Evolutionary conservation across 2,797 vertebrate genomes (phyloP).

Genomic region (Percopsis omiscomaycus): DNA sequence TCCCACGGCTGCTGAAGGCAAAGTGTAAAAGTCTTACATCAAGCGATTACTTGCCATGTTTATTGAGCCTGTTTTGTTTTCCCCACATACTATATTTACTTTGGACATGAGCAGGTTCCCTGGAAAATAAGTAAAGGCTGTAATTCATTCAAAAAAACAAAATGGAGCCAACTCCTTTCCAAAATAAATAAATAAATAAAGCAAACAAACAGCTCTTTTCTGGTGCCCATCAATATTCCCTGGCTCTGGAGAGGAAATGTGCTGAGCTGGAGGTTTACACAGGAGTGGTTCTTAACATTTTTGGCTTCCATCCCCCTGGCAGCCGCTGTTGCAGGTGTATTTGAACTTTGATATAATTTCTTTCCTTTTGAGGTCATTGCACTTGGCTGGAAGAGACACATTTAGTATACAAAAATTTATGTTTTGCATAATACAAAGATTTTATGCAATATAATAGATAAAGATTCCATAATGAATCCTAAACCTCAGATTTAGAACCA

Average conservation of each 20-base stretch:
- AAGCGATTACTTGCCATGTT: slow-evolving; percentile 16
- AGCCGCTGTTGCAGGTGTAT: background rate
- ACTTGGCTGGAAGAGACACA: background rate
- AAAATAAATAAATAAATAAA: too few species aligned
- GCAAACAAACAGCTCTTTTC: slow-evolving; percentile 13
- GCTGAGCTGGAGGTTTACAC: background rate
- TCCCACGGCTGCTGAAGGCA: slow-evolving; percentile 19
- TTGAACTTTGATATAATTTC: background rate
- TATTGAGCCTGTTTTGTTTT: slow-evolving; percentile 19
- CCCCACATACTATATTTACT: slow-evolving; percentile 24
- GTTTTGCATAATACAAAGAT: background rate
- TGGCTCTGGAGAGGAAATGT: slow-evolving; percentile 10
- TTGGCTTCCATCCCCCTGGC: background rate
- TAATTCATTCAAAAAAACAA: slow-evolving; percentile 15
- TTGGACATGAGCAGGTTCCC: slow-evolving; percentile 13
- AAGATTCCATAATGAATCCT: background rate
- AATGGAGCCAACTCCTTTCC: too few species aligned
- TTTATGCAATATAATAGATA: background rate
- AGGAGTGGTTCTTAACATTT: background rate
- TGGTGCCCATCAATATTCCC: slow-evolving; percentile 4
- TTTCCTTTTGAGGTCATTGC: background rate
- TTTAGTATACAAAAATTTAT: background rate
- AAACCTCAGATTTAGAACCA: too few species aligned
- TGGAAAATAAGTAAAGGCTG: slow-evolving; percentile 19
- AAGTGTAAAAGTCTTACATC: slow-evolving; percentile 25